Conservation (phyloP, 2,113 vertebrate species). For the Tragelaphus buxtoni region DNA sequence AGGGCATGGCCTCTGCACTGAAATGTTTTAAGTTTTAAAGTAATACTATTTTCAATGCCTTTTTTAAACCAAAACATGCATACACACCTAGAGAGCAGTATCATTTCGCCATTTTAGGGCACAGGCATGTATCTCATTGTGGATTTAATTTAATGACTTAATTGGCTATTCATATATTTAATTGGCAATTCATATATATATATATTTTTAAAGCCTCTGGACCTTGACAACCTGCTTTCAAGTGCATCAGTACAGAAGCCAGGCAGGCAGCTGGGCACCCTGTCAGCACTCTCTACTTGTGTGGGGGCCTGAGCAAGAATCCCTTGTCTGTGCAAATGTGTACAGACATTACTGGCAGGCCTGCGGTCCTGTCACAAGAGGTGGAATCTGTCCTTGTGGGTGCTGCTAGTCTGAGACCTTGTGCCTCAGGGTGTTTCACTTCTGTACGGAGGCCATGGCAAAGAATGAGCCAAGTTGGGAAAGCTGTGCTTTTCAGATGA, state of each 20-base stretch:
- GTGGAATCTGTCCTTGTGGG: neutral
- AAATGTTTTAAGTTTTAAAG: neutral
- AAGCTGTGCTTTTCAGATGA: neutral
- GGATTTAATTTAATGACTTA: neutral
- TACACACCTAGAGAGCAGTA: neutral
- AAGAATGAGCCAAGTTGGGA: neutral
- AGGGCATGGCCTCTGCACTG: slow-evolving; percentile 84
- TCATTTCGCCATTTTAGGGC: neutral
- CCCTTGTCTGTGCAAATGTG: neutral
- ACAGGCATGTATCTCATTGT: neutral
- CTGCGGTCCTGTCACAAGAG: neutral
- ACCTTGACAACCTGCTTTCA: neutral
- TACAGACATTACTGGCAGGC: neutral
- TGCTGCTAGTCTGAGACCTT: neutral
- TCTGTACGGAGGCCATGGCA: neutral
- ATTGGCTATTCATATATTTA: neutral
- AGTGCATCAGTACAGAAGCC: neutral
- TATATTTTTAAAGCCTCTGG: neutral
- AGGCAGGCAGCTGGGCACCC: neutral
- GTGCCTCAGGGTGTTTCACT: neutral
- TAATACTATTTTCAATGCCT: neutral
- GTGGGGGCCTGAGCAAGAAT: neutral
- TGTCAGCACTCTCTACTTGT: neutral
- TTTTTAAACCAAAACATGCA: neutral
- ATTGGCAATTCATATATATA: neutral